Conservation (phyloP, 2,113 vertebrate species). For the Brevimyrus niger region DNA sequence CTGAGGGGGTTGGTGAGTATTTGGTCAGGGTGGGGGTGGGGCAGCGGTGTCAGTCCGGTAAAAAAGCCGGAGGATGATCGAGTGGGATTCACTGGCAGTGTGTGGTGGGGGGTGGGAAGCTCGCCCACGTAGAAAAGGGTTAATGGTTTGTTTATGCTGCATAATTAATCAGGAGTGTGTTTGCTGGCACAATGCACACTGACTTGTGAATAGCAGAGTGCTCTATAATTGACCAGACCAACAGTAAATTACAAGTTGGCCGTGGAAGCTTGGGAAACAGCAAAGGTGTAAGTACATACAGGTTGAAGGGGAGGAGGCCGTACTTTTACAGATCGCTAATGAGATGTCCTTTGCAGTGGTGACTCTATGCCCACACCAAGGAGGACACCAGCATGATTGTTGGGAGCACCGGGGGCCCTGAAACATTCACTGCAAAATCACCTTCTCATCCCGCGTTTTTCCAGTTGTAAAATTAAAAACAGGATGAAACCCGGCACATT, state of each 20-base stretch:
- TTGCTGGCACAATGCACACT: slow-evolving; percentile 26
- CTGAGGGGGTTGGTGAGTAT: too few species aligned
- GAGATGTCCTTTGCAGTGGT: not conserved
- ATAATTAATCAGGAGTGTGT: slow-evolving; percentile 36
- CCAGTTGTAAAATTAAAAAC: not conserved
- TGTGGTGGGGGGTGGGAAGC: not conserved
- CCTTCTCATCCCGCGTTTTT: not conserved
- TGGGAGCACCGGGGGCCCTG: not conserved
- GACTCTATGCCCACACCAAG: not conserved
- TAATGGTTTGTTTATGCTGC: slow-evolving; percentile 26
- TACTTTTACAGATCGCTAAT: slow-evolving; percentile 26
- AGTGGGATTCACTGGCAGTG: too few species aligned
- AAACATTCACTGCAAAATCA: not conserved
- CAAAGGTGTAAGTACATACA: slow-evolving; percentile 20
- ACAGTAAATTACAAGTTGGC: slow-evolving; percentile 18
- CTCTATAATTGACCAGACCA: slow-evolving; percentile 24
- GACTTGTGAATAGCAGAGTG: slow-evolving; percentile 28
- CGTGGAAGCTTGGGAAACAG: slow-evolving; percentile 40
- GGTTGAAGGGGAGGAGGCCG: slow-evolving; percentile 51
- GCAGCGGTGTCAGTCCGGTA: too few species aligned
- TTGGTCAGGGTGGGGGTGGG: too few species aligned
- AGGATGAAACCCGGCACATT: not conserved
- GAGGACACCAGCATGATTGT: not conserved
- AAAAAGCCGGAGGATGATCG: too few species aligned
- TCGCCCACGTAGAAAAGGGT: slow-evolving; percentile 29